phyloP scores from a whole-genome alignment of 2,797 vertebrate species.

The Centropyge bicolor region DNA sequence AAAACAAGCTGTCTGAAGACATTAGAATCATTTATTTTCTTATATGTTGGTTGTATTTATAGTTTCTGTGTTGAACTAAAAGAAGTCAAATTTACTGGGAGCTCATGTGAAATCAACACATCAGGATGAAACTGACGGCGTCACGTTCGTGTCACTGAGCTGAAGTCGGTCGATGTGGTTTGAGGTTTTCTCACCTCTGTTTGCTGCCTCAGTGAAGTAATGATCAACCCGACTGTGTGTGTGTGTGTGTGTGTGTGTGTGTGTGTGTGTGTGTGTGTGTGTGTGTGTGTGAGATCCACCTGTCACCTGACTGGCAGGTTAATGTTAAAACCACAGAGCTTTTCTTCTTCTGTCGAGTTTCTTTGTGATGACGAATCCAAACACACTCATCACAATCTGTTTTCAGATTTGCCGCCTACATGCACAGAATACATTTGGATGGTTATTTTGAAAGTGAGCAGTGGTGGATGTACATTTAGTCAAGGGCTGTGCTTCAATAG shows the following conservation, averaged over 20 bases:
- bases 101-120: too few relatives aligned
- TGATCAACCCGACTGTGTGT: slow-evolving; percentile 35
- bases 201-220: slow-evolving; percentile 13
- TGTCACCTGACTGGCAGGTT: slow-evolving; percentile 37
- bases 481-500: too few relatives aligned
- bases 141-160: too few relatives aligned
- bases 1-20: not conserved
- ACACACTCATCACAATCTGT: slow-evolving; percentile 1
- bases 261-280: not conserved
- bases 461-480: not conserved
- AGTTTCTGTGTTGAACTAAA: too few relatives aligned
- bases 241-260: slow-evolving; percentile 1
- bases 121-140: too few relatives aligned
- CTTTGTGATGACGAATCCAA: not conserved
- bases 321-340: not conserved
- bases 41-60: not conserved
- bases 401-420: slow-evolving; percentile 7
- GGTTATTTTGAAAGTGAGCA: not conserved
- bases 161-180: not conserved
- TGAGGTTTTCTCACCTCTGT: not conserved
- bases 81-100: too few relatives aligned
- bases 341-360: slow-evolving; percentile 1
- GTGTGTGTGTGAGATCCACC: slow-evolving; percentile 1
- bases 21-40: not conserved
- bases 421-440: not conserved